A percentile compares a stretch with the other conserved stretches of the same genome.
Conservation (phyloP, 2,888 invertebrate species). For the Sarcophaga subvicina region DNA sequence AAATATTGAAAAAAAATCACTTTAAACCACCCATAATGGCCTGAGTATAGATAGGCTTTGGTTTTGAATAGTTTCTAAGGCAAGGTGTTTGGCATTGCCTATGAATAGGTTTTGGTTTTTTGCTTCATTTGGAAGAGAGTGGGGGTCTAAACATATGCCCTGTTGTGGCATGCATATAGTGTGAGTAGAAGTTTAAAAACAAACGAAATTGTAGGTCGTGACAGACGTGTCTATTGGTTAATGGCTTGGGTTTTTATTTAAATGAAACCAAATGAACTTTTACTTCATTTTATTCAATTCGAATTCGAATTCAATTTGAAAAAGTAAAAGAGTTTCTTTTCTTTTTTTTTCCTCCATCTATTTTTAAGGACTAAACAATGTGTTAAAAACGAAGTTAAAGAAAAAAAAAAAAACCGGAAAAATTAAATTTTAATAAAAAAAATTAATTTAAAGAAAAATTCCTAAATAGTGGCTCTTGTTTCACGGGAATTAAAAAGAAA, state of each 20-base stretch:
- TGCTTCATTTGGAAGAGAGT: no score
- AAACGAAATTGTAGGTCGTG: slow-evolving; percentile 67
- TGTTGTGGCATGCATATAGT: slow-evolving; percentile 19
- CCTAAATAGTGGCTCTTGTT: no score
- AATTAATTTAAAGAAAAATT: no score
- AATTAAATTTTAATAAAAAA: no score
- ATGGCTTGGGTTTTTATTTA: slow-evolving; percentile 63
- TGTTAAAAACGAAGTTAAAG: background rate
- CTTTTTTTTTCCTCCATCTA: background rate
- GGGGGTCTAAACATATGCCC: slow-evolving; percentile 13
- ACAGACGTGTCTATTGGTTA: slow-evolving; percentile 70
- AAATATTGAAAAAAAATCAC: background rate
- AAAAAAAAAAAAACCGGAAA: background rate
- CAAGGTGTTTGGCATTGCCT: slow-evolving; percentile 45
- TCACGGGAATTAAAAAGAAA: no score
- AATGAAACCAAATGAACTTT: slow-evolving; percentile 58
- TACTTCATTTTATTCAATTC: slow-evolving; percentile 9
- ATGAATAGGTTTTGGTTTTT: background rate
- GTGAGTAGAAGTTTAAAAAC: slow-evolving; percentile 16
- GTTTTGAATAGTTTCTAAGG: slow-evolving; percentile 31
- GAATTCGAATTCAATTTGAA: background rate
- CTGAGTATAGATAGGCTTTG: slow-evolving; percentile 20
- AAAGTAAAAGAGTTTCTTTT: background rate
- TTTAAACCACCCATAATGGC: slow-evolving; percentile 60
- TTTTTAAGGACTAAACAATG: background rate